Evolutionary conservation across 1,140 invertebrate species (phyloP).

Genomic region (Stratiolaelaps scimitus): DNA sequence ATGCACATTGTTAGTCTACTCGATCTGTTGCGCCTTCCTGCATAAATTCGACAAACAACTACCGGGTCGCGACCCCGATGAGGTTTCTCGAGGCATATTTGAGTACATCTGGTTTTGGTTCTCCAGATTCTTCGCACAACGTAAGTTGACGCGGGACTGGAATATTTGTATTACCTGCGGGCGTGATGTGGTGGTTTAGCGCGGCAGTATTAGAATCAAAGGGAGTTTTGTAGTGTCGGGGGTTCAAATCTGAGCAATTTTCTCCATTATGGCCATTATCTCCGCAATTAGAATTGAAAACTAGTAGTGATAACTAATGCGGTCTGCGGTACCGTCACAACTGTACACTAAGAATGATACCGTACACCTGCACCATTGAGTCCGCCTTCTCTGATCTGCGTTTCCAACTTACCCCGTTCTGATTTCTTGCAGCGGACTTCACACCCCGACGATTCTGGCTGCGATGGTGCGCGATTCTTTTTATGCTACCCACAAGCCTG

Average conservation of each 20-base stretch:
- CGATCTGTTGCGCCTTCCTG: background rate
- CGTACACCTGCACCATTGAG: background rate
- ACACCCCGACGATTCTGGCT: background rate
- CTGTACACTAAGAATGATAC: no score
- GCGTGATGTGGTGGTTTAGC: no score
- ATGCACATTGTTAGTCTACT: background rate
- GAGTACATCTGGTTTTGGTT: conserved; percentile 26
- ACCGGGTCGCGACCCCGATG: background rate
- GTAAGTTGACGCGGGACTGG: background rate
- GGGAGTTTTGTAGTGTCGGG: no score
- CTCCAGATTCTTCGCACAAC: background rate
- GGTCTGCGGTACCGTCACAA: no score
- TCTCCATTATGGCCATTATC: no score
- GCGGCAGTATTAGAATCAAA: no score
- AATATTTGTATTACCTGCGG: no score
- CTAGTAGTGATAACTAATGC: no score
- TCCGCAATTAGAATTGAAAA: no score
- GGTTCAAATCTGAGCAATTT: no score
- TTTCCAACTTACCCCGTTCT: background rate
- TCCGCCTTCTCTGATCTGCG: no score
- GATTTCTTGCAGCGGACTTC: background rate
- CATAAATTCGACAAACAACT: background rate
- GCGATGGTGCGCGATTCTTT: background rate
- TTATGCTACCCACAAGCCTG: conserved; percentile 6
- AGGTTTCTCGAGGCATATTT: background rate